A percentile compares a stretch with the other conserved stretches of the same genome.
Conservation (phyloP, 2,797 vertebrate species). For the Silurus lanzhouensis region DNA sequence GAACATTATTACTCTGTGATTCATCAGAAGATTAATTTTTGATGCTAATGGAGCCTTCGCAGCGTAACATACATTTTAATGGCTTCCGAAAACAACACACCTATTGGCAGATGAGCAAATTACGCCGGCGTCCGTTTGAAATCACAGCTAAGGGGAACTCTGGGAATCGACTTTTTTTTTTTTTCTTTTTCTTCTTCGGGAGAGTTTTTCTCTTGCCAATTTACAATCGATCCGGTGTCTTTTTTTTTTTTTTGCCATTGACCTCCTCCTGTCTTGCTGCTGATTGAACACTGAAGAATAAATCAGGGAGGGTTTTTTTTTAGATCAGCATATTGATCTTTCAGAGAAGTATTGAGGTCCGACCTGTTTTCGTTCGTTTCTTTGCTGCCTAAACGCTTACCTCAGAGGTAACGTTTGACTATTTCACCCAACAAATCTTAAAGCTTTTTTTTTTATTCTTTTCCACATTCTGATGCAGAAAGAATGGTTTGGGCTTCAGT, state of each 20-base stretch:
- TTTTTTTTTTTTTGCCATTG: slow-evolving; percentile 5
- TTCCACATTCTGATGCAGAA: background rate
- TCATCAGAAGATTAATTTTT: slow-evolving; percentile 44
- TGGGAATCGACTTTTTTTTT: slow-evolving; percentile 23
- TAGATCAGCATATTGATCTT: slow-evolving; percentile 22
- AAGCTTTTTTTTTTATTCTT: background rate
- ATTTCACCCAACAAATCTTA: background rate
- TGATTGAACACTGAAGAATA: slow-evolving; percentile 36
- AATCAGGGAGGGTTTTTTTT: slow-evolving; percentile 29
- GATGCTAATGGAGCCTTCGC: slow-evolving; percentile 35
- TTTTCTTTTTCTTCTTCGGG: background rate
- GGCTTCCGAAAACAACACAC: slow-evolving; percentile 9
- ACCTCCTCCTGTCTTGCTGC: slow-evolving; percentile 17
- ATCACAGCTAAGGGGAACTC: slow-evolving; percentile 35
- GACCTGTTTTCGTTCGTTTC: background rate
- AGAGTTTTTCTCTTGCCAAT: slow-evolving; percentile 20
- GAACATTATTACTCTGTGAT: slow-evolving; percentile 44
- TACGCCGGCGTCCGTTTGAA: slow-evolving; percentile 22
- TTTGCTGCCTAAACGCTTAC: background rate
- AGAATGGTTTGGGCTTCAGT: background rate
- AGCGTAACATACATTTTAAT: slow-evolving; percentile 29
- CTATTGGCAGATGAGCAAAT: slow-evolving; percentile 29
- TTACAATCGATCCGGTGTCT: slow-evolving; percentile 31
- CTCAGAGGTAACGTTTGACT: background rate
- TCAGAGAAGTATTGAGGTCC: background rate